phyloP scores from a whole-genome alignment of 2,888 invertebrate genomes.

The Andricus quercusramuli region DNA sequence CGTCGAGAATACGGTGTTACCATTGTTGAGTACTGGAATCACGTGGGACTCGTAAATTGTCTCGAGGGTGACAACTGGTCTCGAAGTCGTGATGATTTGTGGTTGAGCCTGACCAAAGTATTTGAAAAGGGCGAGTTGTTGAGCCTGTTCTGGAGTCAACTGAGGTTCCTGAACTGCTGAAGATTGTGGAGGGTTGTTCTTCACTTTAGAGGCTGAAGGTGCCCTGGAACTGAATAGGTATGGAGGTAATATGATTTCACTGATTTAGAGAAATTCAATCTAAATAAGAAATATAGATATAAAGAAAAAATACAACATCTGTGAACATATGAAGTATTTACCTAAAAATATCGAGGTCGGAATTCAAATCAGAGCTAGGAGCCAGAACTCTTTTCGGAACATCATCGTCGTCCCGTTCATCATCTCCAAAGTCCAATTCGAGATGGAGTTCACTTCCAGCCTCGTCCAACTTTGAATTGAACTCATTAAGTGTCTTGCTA shows the following conservation, averaged over 20 bases:
- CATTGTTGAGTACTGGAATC: conserved; percentile 88
- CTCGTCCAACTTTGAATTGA: conserved; percentile 92
- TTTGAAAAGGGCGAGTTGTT: conserved; percentile 87
- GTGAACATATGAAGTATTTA: conserved; percentile 68
- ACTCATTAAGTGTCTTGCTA: conserved; percentile 92
- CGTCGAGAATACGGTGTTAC: conserved; percentile 88
- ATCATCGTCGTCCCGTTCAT: conserved; percentile 80
- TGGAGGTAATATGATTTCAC: background rate
- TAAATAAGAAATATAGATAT: too few relatives aligned
- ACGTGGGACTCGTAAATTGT: conserved; percentile 91
- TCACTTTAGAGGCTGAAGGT: conserved; percentile 80
- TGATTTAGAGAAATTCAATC: too few relatives aligned
- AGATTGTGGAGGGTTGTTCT: conserved; percentile 53
- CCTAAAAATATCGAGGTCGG: conserved; percentile 87
- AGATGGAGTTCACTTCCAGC: conserved; percentile 93
- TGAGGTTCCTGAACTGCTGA: conserved; percentile 58
- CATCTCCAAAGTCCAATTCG: conserved; percentile 91
- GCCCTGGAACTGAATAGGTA: background rate
- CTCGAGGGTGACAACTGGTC: conserved; percentile 87
- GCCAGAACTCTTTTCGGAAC: conserved; percentile 79
- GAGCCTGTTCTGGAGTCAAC: conserved; percentile 84
- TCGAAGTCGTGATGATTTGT: conserved; percentile 88
- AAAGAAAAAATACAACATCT: too few relatives aligned
- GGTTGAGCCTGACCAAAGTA: conserved; percentile 83
- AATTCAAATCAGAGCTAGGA: conserved; percentile 80